These are phyloP conservation scores for Microplitis mediator DNA, from an alignment of 1,140 invertebrate species.

Conservation along the genomic window DNA sequence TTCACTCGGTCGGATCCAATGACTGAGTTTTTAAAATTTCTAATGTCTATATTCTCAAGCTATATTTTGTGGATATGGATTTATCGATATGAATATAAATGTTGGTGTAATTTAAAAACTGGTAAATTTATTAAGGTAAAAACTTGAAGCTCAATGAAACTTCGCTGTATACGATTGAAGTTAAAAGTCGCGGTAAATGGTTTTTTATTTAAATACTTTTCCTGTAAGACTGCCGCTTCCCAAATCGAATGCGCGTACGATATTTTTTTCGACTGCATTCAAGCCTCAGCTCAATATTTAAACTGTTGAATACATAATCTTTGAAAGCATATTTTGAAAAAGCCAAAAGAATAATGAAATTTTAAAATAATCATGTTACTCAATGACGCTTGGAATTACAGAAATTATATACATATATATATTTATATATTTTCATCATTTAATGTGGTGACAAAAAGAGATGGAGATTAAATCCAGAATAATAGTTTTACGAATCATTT, in stretches of 20 bases:
- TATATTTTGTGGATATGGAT: background rate
- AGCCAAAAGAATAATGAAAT: background rate
- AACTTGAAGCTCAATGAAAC: constrained; percentile 2
- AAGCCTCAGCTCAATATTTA: constrained; percentile 12
- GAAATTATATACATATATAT: background rate
- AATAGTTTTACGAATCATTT: constrained; percentile 16
- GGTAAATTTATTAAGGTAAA: background rate
- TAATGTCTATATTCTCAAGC: background rate
- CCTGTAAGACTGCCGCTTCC: constrained; percentile 8
- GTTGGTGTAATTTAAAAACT: too few relatives aligned
- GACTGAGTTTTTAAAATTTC: background rate
- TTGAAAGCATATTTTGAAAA: background rate
- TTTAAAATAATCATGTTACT: background rate
- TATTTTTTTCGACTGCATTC: background rate
- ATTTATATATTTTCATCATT: background rate
- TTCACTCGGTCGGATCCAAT: background rate
- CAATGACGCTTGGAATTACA: background rate
- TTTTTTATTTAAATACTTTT: background rate
- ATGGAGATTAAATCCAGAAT: constrained; percentile 18
- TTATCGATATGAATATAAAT: background rate
- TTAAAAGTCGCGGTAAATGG: background rate
- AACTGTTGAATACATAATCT: background rate
- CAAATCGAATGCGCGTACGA: background rate
- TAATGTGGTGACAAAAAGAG: background rate
- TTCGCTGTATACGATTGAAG: constrained; percentile 8